Evolutionary conservation across 2,113 vertebrate genomes (phyloP), one percentile per base, ranked within the genome.

Genomic region (Columba janthina): DNA sequence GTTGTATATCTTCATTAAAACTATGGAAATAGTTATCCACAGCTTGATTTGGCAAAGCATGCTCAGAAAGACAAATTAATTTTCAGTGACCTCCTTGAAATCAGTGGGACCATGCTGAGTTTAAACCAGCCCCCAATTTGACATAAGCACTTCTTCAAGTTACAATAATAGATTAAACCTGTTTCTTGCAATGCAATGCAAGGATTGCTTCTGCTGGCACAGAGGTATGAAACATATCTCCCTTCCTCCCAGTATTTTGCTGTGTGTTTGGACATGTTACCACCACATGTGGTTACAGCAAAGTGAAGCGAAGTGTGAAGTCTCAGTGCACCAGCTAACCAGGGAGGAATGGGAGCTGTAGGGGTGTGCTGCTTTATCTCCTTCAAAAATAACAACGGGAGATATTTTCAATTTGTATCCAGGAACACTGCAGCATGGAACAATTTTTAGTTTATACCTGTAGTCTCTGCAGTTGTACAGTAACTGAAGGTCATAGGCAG

Each of bases 1-100:
- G 85, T 94, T 95, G 82, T 51, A 7, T 74, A 80, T 95, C 94
- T 96, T 94, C 78, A 94, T 89, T 94, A 54, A 87, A 90, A 42
- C 61, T 92, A 92, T 81, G 85, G 87, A 92, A 92, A 93, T 73
- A 70, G 85, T 50, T 91, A 62, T 94, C 65, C 76, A 72, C 66
- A 73, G 85, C 80, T 94, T 94, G 72, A 94, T 96, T 94, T 91
- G 80, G 89, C 69, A 92, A 94, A 94, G 60, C 62, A 65, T 11
- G 25, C 48, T 74, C 38, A 44, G 78, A 77, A 89, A 72, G 65
- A 32, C 66, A 88, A 94, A 92, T 85, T 85, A 94, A 92, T 85
- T 85, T 64, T 73, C 82, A 57, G 18, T 15, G 3, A 73, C 80
- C 42, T 53, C n/a, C 53, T 62, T 64, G 61, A 83, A 94, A 91